Percentiles rank a stretch among this genome's conserved stretches.
Evolutionary conservation across 1,140 invertebrate genomes (phyloP).

Genomic region (Lineus longissimus): DNA sequence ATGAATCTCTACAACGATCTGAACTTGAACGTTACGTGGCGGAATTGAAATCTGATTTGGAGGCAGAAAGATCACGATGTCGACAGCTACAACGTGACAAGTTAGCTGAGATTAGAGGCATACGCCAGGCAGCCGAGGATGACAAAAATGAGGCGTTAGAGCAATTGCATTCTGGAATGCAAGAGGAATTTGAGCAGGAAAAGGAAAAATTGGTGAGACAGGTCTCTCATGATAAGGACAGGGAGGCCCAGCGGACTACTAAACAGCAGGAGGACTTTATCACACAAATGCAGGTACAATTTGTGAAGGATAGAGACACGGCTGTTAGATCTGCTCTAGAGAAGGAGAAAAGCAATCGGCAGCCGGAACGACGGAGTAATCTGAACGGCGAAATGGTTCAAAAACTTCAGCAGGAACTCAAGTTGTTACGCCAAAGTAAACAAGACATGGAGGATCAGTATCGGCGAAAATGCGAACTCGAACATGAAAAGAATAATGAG

Average conservation of each 20-base stretch:
- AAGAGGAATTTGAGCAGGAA: constrained; percentile 7
- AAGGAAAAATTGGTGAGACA: constrained; percentile 1
- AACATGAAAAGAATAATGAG: constrained; percentile 2
- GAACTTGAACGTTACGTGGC: constrained; percentile 14
- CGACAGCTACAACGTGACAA: constrained; percentile 13
- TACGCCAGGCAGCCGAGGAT: not conserved
- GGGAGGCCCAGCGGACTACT: constrained; percentile 3
- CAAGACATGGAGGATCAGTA: constrained; percentile 6
- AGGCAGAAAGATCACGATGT: constrained; percentile 10
- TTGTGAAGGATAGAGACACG: constrained; percentile 10
- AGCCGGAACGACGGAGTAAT: not conserved
- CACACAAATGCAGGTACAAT: not conserved
- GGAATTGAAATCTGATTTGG: constrained; percentile 14
- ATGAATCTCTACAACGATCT: not conserved
- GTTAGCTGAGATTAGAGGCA: constrained; percentile 7
- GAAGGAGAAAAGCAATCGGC: not conserved
- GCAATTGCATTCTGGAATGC: not conserved
- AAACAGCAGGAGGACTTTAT: constrained; percentile 10
- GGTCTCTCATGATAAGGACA: constrained; percentile 7
- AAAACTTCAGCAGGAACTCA: constrained; percentile 14
- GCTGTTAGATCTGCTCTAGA: constrained; percentile 8
- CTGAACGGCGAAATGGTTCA: constrained; percentile 2
- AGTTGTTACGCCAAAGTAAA: constrained; percentile 9
- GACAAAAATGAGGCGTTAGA: constrained; percentile 10
- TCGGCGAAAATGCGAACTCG: not conserved